phyloP scores from a whole-genome alignment of 2,888 invertebrate species.

The Drosophila acutilabella region DNA sequence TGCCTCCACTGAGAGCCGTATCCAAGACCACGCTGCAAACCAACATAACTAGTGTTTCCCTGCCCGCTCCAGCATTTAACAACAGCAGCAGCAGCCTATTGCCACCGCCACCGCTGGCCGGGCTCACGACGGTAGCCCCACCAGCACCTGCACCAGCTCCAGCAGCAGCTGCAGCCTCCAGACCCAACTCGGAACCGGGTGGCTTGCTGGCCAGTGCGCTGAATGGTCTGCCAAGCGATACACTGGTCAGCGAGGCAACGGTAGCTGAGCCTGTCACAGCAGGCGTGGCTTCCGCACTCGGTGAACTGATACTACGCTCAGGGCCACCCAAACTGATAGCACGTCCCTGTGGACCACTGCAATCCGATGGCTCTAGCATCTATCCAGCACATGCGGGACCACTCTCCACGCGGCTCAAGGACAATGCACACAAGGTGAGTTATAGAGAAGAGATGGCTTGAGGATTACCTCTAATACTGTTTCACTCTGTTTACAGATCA shows the following conservation, averaged over 20 bases:
- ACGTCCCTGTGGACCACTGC: conserved; percentile 85
- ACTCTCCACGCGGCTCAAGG: conserved; percentile 86
- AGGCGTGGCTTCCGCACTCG: conserved; percentile 77
- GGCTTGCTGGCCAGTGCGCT: conserved; percentile 54
- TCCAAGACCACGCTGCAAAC: conserved; percentile 73
- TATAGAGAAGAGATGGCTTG: neutral
- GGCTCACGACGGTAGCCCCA: conserved; percentile 47
- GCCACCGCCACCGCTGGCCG: conserved; percentile 80
- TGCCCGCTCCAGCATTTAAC: conserved; percentile 27
- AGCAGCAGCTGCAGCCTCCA: neutral
- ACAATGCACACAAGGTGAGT: conserved; percentile 87
- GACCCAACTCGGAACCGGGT: conserved; percentile 23
- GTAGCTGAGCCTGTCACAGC: conserved; percentile 63
- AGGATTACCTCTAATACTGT: neutral
- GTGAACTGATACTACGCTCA: conserved; percentile 80
- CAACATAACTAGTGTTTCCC: conserved; percentile 23
- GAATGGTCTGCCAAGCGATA: conserved; percentile 58
- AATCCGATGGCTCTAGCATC: conserved; percentile 84
- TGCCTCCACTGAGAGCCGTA: conserved; percentile 82
- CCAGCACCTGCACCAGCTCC: conserved; percentile 16
- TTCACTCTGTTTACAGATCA: conserved; percentile 85
- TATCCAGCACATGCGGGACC: conserved; percentile 87
- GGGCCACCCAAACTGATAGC: conserved; percentile 85
- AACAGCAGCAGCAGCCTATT: conserved; percentile 7
- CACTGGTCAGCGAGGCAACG: conserved; percentile 40